A percentile compares a stretch with the other conserved stretches of the same genome.
These are phyloP conservation scores for Daptonema setosum DNA, from an alignment of 2,888 invertebrate species.

Conservation along the genomic window DNA sequence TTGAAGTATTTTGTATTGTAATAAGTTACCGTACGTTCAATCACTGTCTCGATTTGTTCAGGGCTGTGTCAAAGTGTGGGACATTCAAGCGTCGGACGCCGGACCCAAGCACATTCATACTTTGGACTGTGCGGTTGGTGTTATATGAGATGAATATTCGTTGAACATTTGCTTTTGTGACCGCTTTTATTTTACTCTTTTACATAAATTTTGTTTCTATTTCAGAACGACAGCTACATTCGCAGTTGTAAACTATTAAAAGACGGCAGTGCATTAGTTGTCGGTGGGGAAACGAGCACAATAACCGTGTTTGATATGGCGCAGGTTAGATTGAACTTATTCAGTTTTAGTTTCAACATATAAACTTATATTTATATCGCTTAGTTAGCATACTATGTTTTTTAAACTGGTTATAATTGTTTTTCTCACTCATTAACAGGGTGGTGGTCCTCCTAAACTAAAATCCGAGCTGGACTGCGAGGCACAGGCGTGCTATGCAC, in stretches of 20 bases:
- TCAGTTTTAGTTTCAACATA: no score
- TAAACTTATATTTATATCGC: background rate
- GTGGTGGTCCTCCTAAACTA: background rate
- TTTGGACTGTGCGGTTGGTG: slow-evolving; percentile 27
- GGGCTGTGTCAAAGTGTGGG: slow-evolving; percentile 91
- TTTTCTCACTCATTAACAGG: background rate
- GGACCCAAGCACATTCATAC: background rate
- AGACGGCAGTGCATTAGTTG: slow-evolving; percentile 76
- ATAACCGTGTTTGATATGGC: slow-evolving; percentile 83
- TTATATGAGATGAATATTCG: no score
- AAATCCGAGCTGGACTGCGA: slow-evolving; percentile 78
- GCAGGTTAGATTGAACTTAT: background rate
- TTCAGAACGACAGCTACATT: slow-evolving; percentile 76
- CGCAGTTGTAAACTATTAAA: slow-evolving; percentile 79
- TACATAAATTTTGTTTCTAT: slow-evolving; percentile 42
- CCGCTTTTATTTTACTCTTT: background rate
- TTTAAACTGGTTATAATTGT: background rate
- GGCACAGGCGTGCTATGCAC: slow-evolving; percentile 81
- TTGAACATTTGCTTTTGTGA: background rate
- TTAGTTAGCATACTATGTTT: no score
- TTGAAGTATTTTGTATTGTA: no score
- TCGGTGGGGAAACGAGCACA: slow-evolving; percentile 85
- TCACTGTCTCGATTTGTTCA: slow-evolving; percentile 12
- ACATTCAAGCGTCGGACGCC: slow-evolving; percentile 28
- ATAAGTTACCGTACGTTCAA: no score